Evolutionary conservation across 1,140 invertebrate species (phyloP), one percentile per base, ranked within the genome.

Genomic region (Hermatobates lingyangjiaoensis): DNA sequence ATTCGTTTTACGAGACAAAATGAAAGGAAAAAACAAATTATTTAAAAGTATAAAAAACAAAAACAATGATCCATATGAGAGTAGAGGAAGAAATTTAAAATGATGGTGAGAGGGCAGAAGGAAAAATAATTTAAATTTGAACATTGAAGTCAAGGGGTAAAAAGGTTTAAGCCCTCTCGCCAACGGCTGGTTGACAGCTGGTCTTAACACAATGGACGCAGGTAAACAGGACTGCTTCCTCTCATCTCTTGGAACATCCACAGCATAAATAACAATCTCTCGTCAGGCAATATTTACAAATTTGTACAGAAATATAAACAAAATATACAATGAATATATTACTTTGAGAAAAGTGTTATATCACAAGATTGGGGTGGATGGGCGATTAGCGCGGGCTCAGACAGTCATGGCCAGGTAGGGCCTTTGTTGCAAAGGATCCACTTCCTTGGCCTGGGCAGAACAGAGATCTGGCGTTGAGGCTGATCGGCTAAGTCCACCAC

Each of bases 401-500:
- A 61, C 60, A 24, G 69, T 71, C 69, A 72, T 72, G 46, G 70
- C 68, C 49, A 72, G 60, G 60, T 69, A 71, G 40, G 65, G 66
- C 58, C 68, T 62, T 53, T 68, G 67, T 50, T 67, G 66, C 57
- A 69, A 52, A 45, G 61, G 56, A 50, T 68, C 68, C 12, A 58
- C 57, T 50, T 71, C 69, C 56, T 71, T 71, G 5, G 68, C 70
- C 59, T 71, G 69, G 25, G 69, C 63, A 23, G 68, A 69, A 60
- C 70, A 72, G 49, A 71, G 57, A 60, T 72, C 70, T 7, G 70
- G 68, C 15, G 69, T 70, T 7, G 68, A 69, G 24, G 69, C 61
- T 1, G 70, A 69, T 51, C 68, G 60, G 45, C 64, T 69, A 30
- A 70, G 58, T 23, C 48, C 57, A n/a, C 56, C 53, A 7, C 42